These are phyloP conservation scores for Bugula neritina DNA, from an alignment of 2,888 invertebrate species.

Conservation along the genomic window DNA sequence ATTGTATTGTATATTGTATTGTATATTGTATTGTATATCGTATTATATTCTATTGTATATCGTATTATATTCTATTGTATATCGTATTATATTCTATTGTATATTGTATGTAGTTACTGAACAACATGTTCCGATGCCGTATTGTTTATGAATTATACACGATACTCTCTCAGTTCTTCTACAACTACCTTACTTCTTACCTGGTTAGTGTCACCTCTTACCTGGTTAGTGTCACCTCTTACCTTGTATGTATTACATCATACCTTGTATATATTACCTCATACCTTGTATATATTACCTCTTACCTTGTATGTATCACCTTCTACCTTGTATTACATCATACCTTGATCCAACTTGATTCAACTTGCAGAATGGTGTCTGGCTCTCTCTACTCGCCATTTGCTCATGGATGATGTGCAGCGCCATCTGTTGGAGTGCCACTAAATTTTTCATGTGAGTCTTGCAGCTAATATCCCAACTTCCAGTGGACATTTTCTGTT, in stretches of 20 bases:
- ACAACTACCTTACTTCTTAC: background rate
- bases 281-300: too few relatives aligned
- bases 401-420: conserved; percentile 12
- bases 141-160: background rate
- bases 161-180: background rate
- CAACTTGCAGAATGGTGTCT: background rate
- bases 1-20: too few relatives aligned
- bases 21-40: too few relatives aligned
- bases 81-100: too few relatives aligned
- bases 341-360: too few relatives aligned
- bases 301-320: too few relatives aligned
- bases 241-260: background rate
- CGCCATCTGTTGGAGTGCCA: background rate
- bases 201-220: background rate
- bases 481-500: too few relatives aligned
- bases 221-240: background rate
- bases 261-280: conserved; percentile 6
- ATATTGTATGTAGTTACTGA: conserved; percentile 3
- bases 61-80: too few relatives aligned
- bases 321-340: too few relatives aligned
- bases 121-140: conserved; percentile 5
- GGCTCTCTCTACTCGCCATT: background rate
- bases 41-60: too few relatives aligned
- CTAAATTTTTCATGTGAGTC: conserved; percentile 4
- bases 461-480: too few relatives aligned